Base-by-base conservation (phyloP, 2,113 vertebrate species). In the Hippocampus zosterae region DNA sequence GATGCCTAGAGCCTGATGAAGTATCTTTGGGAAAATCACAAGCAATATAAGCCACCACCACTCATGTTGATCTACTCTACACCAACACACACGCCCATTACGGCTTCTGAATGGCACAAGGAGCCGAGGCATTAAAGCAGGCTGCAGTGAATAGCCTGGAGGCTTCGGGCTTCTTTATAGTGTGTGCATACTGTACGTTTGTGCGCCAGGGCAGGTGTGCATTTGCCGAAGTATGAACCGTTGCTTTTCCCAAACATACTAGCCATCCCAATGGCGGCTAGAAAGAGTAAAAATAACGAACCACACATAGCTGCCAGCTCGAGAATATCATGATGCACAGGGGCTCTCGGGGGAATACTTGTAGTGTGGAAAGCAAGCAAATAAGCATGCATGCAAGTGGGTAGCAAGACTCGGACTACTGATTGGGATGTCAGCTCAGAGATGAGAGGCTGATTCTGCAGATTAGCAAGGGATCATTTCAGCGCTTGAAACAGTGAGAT, bases 381-480 rank as follows among this genome's bases (percentile, higher is more conserved):
- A 44, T 23, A 56, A 52, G 41, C 44, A 27, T n/a, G 41, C 13
- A 3, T 21, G 62, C 33, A 52, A 74, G 59, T 46, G 48, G 53
- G 62, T 59, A 71, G 75, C 8, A 18, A 59, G 66, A 42, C 59
- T 2, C 16, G 23, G 59, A 68, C 70, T 37, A 0, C 73, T 73
- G 79, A 85, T 72, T 72, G 66, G 64, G 56, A 69, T 53, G 70
- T 76, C 66, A 70, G 55, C 56, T 55, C 59, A 25, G 13, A 61
- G 70, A 74, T 42, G 57, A 81, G 76, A 82, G 61, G 77, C 57
- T 68, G 67, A 79, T 66, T 73, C 78, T 78, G 70, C 72, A 83
- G 68, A 86, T 80, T 80, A 84, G 37, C 64, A 50, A 53, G 23
- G 7, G 67, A 84, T 87, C 70, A 81, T 74, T 72, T 60, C 69